Base-by-base conservation (phyloP, 1,140 invertebrate species). In the Daktulosphaira vitifoliae region DNA sequence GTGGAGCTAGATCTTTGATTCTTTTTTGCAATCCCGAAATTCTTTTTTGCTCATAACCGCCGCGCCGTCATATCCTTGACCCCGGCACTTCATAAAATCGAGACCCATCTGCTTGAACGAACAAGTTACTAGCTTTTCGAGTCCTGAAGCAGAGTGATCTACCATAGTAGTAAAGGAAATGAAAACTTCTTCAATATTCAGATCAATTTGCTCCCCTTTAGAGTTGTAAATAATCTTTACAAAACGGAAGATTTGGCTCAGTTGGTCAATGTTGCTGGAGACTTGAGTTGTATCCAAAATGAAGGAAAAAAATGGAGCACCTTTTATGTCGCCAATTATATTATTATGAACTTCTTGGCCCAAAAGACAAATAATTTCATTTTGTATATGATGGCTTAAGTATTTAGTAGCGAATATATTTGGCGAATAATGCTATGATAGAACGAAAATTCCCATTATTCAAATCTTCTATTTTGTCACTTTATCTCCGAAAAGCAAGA, bases 1-100 rank as follows among this genome's bases (percentile, higher is more conserved):
- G 44, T 20, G 67, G 69, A 18, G 59, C 69, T 7, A 48, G 33
- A 33, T 70, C 62, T 68, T 68, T 68, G 53, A 70, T 68, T 62
- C 69, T 69, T 44, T 11, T 25, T 62, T 70, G 69, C 66, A 70
- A 56, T 22, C 65, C 64, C 39, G 59, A 65, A 49, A n/a, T n/a
- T 68, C 52, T 48, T 65, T 49, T 48, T 50, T 62, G 26, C 51
- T 16, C 65, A 66, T 68, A 18, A 67, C 68, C 50, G 23, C 56
- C 22, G 65, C 65, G 3, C 68, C 65, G 46, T 53, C 51, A 33
- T 33, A 53, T 1, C 51, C 25, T 18, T 53, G 51, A n/a, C 51
- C 26, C 18, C 51, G 26, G 3, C 6, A 50, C 18, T 26, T 50
- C 13, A 11, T 11, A 50, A 50, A 20, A 26, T 22, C 13, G 3